Evolutionary conservation across 2,797 vertebrate genomes (phyloP), one percentile per base, ranked within the genome.

Genomic region (Acrocephalus scirpaceus): DNA sequence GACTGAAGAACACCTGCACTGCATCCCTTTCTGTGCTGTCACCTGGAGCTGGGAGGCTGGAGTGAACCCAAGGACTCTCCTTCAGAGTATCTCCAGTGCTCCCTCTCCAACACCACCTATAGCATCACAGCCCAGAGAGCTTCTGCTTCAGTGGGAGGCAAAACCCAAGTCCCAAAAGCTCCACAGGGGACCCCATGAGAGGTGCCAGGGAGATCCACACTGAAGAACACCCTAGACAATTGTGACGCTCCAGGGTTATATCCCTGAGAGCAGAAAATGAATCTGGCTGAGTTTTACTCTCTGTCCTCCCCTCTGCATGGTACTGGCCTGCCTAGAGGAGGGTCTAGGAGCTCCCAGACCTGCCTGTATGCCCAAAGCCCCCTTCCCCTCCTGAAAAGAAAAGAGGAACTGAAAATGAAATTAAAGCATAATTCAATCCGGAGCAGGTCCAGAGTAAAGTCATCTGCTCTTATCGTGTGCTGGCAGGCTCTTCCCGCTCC

Each of bases 401-500:
- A 97, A 96, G 95, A 88, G 95, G 96, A 96, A 96, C 93, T 4
- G 93, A 96, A 96, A 95, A 96, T 86, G 96, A 96, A 96, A 92
- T 95, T 95, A 93, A 95, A 95, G 90, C 94, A 91, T 93, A 95
- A 97, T 94, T 95, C 95, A 96, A 96, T 96, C 95, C 87, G 75
- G 76, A 96, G 97, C 18, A 0, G 82, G 93, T 96, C 95, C 96
- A 85, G 91, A 95, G 94, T 97, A 96, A 95, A 96, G 95, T 94
- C 95, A 91, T 94, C 86, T 95, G 90, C 89, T 95, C 96, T 97
- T 97, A 97, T 97, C 97, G 82, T 91, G 65, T 64, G n/a, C 96
- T 91, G 90, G 93, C 97, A 97, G 97, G 92, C 94, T 96, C 94
- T 94, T 87, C 96, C 96, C 94, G 62, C 94, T 87, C 93, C 23